A percentile compares a stretch with the other conserved stretches of the same genome.
Evolutionary conservation across 2,888 invertebrate genomes (phyloP).

Genomic region (Thumatha senex): DNA sequence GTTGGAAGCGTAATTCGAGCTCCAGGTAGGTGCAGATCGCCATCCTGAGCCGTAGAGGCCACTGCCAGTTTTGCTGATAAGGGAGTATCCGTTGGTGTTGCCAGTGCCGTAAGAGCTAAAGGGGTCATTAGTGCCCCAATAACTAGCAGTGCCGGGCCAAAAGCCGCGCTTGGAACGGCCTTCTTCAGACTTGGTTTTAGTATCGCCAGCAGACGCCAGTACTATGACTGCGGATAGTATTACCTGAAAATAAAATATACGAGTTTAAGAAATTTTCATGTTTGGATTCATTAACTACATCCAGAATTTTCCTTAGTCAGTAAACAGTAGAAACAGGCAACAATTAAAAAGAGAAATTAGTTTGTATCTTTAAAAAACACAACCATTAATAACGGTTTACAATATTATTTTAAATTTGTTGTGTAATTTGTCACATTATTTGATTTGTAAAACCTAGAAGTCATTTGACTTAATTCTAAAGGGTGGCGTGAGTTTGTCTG

Average conservation of each 20-base stretch:
- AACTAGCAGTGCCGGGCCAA: conserved; percentile 24
- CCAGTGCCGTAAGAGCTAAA: conserved; percentile 13
- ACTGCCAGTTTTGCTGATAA: conserved; percentile 5
- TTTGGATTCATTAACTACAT: too few species aligned
- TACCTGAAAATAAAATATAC: conserved; percentile 23
- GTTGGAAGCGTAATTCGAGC: conserved; percentile 13
- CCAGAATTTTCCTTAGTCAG: too few species aligned
- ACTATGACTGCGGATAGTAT: conserved; percentile 42
- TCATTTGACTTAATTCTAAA: too few species aligned
- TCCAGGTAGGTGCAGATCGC: conserved; percentile 7
- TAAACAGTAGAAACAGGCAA: too few species aligned
- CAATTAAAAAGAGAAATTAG: too few species aligned
- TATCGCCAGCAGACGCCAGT: conserved; percentile 25
- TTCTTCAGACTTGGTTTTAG: conserved; percentile 18
- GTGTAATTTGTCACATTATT: too few species aligned
- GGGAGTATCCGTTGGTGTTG: conserved; percentile 4
- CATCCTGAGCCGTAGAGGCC: conserved; percentile 12
- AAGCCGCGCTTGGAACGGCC: conserved; percentile 52
- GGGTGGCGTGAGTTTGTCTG: too few species aligned
- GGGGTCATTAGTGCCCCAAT: background rate
- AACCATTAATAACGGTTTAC: too few species aligned
- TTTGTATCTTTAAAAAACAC: too few species aligned
- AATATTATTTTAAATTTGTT: too few species aligned
- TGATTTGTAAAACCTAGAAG: too few species aligned
- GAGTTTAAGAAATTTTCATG: background rate